A percentile compares a stretch with the other conserved stretches of the same genome.
Conservation (phyloP, 2,797 vertebrate genomes). For the Microtus agrestis region DNA sequence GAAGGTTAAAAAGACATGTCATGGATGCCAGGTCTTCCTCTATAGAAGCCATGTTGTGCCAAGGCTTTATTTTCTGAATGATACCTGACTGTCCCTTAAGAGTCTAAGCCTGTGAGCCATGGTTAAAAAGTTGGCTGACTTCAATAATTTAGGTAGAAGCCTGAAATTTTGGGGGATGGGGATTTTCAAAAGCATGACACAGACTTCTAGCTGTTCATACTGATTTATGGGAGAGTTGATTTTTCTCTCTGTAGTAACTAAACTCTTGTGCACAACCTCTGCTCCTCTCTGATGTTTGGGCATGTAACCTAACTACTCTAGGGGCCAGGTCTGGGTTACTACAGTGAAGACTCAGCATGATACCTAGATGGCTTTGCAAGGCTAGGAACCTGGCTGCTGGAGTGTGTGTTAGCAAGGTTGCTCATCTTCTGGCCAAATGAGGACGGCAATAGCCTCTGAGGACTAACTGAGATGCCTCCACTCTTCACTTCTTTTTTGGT, state of each 20-base stretch:
- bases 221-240: background rate
- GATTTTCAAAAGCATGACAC: background rate
- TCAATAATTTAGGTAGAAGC: background rate
- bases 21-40: background rate
- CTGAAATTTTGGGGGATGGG: background rate
- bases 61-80: background rate
- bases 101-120: fast-evolving
- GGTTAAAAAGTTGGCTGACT: background rate
- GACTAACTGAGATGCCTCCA: background rate
- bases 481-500: background rate
- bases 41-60: background rate
- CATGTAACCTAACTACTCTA: background rate
- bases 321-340: background rate
- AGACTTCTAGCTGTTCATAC: background rate
- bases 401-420: background rate
- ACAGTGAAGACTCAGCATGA: background rate
- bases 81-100: background rate
- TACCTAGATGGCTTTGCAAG: background rate
- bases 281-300: background rate
- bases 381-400: background rate
- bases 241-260: background rate
- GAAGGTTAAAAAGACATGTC: background rate
- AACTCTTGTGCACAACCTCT: background rate
- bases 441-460: background rate
- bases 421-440: background rate